Percentiles rank a stretch among this genome's conserved stretches.
These are phyloP conservation scores for Orthonychiurus folsomi DNA, from an alignment of 2,888 invertebrate species.

Conservation along the genomic window DNA sequence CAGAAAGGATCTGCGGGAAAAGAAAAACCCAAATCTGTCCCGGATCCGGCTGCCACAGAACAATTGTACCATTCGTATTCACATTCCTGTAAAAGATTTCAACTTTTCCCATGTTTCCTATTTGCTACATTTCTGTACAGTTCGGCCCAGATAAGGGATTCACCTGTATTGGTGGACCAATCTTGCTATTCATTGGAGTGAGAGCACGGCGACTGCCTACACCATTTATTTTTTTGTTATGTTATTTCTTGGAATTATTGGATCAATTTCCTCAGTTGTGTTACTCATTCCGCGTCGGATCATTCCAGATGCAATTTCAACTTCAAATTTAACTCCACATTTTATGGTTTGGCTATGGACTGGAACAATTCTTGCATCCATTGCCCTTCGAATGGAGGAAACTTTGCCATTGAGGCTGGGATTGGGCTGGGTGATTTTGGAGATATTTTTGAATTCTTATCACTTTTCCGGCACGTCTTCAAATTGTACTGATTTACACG, in stretches of 20 bases:
- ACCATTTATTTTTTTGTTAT: not conserved
- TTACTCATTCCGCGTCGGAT: not conserved
- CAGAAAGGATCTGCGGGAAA: too few species aligned
- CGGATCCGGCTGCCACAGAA: not conserved
- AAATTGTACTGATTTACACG: constrained; percentile 1
- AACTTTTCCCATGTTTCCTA: constrained; percentile 6
- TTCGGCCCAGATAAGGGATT: not conserved
- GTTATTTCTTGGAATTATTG: not conserved
- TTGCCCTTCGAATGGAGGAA: not conserved
- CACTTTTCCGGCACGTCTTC: constrained; percentile 10
- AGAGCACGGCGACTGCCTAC: not conserved
- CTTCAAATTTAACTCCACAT: not conserved
- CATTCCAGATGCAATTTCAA: too few species aligned
- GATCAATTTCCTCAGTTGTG: not conserved
- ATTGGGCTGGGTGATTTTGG: constrained; percentile 14
- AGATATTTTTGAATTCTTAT: constrained; percentile 13
- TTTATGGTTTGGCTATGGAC: not conserved
- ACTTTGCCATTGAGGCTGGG: constrained; percentile 11
- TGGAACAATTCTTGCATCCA: not conserved
- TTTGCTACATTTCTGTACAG: not conserved
- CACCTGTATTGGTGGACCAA: constrained; percentile 10
- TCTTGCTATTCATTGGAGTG: not conserved
- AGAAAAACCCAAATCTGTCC: too few species aligned
- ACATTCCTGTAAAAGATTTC: not conserved
- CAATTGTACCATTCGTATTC: constrained; percentile 4